Percentiles rank a stretch among this genome's conserved stretches.
Evolutionary conservation across 2,797 vertebrate genomes (phyloP).

Genomic region (Gadopsis bispinosus): DNA sequence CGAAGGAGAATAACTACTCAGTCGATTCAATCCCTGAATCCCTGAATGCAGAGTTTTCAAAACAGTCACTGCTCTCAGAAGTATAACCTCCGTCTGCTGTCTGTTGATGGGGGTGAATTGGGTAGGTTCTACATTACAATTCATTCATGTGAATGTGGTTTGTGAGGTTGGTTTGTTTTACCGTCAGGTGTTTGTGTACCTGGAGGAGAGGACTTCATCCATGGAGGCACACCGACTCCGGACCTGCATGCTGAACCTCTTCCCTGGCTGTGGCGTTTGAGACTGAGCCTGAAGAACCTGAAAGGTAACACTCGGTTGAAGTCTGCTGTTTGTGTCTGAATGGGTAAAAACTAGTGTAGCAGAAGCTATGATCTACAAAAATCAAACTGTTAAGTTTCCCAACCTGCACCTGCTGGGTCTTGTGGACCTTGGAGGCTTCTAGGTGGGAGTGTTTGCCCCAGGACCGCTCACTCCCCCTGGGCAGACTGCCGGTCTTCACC

Average conservation of each 20-base stretch:
- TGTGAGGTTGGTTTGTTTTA: not conserved
- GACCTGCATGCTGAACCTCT: constrained; percentile 85
- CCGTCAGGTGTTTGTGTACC: constrained; percentile 49
- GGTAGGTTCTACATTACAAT: not conserved
- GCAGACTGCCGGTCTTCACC: constrained; percentile 85
- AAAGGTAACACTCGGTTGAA: not conserved
- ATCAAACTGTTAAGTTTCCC: too few species aligned
- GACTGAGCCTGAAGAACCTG: constrained; percentile 82
- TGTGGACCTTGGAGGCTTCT: constrained; percentile 68
- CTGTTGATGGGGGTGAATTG: not conserved
- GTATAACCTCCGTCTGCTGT: not conserved
- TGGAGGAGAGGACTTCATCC: constrained; percentile 83
- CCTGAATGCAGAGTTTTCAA: not conserved
- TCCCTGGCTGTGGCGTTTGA: constrained; percentile 90
- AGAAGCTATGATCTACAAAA: not conserved
- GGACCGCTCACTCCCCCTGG: constrained; percentile 76
- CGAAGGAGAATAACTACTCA: not conserved
- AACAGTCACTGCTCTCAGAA: not conserved
- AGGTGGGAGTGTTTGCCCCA: constrained; percentile 79
- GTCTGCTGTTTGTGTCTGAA: not conserved
- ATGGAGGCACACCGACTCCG: constrained; percentile 93
- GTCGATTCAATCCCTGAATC: not conserved
- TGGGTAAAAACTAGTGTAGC: not conserved
- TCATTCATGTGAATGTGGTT: not conserved
- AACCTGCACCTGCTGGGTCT: constrained; percentile 75